These are phyloP conservation scores for Syrista parreyssii DNA, from an alignment of 2,888 invertebrate genomes.

Conservation along the genomic window DNA sequence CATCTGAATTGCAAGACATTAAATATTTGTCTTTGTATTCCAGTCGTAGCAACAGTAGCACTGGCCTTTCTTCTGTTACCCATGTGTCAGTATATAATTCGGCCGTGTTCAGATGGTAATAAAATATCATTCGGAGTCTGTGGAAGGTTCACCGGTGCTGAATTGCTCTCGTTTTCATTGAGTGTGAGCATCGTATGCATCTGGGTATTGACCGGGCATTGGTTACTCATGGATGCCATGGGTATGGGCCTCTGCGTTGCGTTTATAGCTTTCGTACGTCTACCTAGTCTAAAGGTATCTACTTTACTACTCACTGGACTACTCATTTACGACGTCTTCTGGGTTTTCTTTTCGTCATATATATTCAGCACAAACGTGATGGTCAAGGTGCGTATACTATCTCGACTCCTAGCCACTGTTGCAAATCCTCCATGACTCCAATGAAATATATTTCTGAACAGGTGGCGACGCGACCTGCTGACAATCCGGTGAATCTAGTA, in stretches of 20 bases:
- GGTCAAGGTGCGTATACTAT: slow-evolving; percentile 83
- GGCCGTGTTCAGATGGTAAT: slow-evolving; percentile 85
- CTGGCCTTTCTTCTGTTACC: slow-evolving; percentile 95
- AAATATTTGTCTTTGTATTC: slow-evolving; percentile 43
- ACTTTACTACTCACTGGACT: slow-evolving; percentile 93
- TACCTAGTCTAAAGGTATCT: slow-evolving; percentile 96
- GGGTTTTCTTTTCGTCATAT: slow-evolving; percentile 99
- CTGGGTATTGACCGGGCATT: slow-evolving; percentile 98
- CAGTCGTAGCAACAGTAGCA: slow-evolving; percentile 96
- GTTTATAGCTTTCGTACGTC: slow-evolving; percentile 95
- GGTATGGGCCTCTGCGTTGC: slow-evolving; percentile 98
- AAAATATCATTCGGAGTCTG: slow-evolving; percentile 91
- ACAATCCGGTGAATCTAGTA: slow-evolving; percentile 93
- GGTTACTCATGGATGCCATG: slow-evolving; percentile 99
- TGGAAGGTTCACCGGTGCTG: slow-evolving; percentile 94
- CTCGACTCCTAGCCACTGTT: neutral
- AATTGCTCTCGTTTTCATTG: slow-evolving; percentile 91
- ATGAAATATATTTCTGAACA: slow-evolving; percentile 39
- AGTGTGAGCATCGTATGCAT: slow-evolving; percentile 95
- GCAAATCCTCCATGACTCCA: neutral
- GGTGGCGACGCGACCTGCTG: slow-evolving; percentile 86
- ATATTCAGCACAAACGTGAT: slow-evolving; percentile 99
- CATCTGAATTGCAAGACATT: slow-evolving; percentile 11
- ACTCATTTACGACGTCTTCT: slow-evolving; percentile 96
- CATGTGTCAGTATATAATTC: slow-evolving; percentile 95